phyloP scores from a whole-genome alignment of 2,113 vertebrate species.

The Eulemur macaco region DNA sequence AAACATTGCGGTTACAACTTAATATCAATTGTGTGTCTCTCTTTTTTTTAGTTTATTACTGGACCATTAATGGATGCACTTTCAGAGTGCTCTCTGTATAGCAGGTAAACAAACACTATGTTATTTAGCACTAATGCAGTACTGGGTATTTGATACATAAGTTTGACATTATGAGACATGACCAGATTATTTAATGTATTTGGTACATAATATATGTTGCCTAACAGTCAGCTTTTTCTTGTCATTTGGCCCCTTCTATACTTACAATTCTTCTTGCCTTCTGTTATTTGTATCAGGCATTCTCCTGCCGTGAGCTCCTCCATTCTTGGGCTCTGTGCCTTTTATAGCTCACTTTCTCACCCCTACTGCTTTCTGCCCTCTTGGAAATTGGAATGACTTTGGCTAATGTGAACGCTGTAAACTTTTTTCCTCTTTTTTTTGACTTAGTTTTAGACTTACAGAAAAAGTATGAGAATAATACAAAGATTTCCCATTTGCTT shows the following conservation, averaged over 20 bases:
- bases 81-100: slow-evolving; percentile 92
- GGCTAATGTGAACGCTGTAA: background rate
- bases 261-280: background rate
- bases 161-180: background rate
- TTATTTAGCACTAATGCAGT: background rate
- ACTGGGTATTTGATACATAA: background rate
- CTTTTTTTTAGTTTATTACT: slow-evolving; percentile 87
- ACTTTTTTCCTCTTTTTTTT: background rate
- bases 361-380: background rate
- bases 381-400: background rate
- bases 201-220: background rate
- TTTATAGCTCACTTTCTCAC: background rate
- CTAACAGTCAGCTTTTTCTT: background rate
- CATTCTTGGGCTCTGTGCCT: background rate
- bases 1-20: background rate
- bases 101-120: slow-evolving; percentile 85
- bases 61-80: slow-evolving; percentile 94
- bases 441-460: background rate
- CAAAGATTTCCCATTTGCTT: background rate
- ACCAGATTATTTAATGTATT: background rate
- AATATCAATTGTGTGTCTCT: background rate
- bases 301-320: background rate
- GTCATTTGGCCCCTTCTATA: background rate
- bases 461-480: background rate
- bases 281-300: background rate